phyloP scores from a whole-genome alignment of 2,888 invertebrate species.

The Sesamia inferens region DNA sequence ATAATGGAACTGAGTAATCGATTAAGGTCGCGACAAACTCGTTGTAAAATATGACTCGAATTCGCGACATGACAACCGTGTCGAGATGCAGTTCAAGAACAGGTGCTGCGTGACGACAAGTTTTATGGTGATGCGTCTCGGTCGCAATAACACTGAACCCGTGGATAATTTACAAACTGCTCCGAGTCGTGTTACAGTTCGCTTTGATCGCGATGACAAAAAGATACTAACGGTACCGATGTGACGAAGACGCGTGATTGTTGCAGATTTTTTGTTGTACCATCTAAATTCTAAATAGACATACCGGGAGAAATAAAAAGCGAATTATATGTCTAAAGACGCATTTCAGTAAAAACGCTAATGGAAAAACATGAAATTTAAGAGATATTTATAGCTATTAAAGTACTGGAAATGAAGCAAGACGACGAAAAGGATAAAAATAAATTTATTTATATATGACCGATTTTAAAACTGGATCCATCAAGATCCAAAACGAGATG shows the following conservation, averaged over 20 bases:
- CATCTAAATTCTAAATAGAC: slow-evolving; percentile 52
- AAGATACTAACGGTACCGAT: slow-evolving; percentile 78
- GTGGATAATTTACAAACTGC: slow-evolving; percentile 79
- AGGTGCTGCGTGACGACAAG: slow-evolving; percentile 73
- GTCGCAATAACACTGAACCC: slow-evolving; percentile 69
- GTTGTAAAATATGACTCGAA: slow-evolving; percentile 69
- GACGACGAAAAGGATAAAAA: slow-evolving; percentile 1
- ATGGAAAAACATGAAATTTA: slow-evolving; percentile 21
- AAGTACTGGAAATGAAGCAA: slow-evolving; percentile 9
- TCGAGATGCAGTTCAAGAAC: slow-evolving; percentile 65
- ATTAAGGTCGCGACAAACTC: slow-evolving; percentile 73
- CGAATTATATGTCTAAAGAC: slow-evolving; percentile 23
- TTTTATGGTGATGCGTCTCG: slow-evolving; percentile 69
- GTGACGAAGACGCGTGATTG: slow-evolving; percentile 62
- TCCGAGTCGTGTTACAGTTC: slow-evolving; percentile 68
- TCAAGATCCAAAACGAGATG: slow-evolving; percentile 38
- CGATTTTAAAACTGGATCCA: slow-evolving; percentile 55
- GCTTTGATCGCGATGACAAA: slow-evolving; percentile 72
- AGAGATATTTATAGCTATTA: slow-evolving; percentile 10
- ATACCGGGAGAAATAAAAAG: slow-evolving; percentile 23
- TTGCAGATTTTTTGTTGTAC: slow-evolving; percentile 66
- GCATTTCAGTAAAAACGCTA: slow-evolving; percentile 10
- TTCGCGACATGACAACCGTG: slow-evolving; percentile 72
- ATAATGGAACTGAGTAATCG: slow-evolving; percentile 71
- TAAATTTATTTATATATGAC: slow-evolving; percentile 43